These are phyloP conservation scores for Datnioides undecimradiatus DNA, from an alignment of 2,113 vertebrate genomes.

Conservation along the genomic window DNA sequence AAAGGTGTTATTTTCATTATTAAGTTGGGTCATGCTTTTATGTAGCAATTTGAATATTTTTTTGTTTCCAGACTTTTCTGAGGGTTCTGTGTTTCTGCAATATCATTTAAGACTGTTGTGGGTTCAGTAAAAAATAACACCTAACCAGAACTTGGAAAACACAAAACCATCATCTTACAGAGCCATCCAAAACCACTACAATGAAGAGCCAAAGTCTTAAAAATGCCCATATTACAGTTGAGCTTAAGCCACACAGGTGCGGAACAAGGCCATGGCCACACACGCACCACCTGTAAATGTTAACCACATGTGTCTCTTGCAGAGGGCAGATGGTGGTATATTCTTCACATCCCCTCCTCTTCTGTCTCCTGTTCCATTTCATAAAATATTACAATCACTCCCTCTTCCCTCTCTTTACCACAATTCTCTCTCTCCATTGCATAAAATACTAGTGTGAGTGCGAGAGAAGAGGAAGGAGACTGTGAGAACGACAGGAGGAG, in stretches of 20 bases:
- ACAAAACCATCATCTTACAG: slow-evolving; percentile 5
- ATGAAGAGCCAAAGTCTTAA: background rate
- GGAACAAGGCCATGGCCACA: slow-evolving; percentile 25
- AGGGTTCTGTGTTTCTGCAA: background rate
- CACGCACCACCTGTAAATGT: slow-evolving; percentile 48
- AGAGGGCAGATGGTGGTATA: slow-evolving; percentile 9
- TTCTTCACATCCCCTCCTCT: background rate
- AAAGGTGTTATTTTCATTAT: background rate
- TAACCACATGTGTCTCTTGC: slow-evolving; percentile 46
- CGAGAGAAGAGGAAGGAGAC: slow-evolving; percentile 22
- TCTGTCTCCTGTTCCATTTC: slow-evolving; percentile 35
- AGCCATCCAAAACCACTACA: background rate
- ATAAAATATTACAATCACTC: slow-evolving; percentile 32
- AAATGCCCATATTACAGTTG: background rate
- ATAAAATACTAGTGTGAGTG: background rate
- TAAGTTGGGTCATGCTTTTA: background rate
- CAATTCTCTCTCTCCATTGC: background rate
- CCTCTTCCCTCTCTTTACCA: background rate
- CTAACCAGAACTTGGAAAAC: slow-evolving; percentile 7
- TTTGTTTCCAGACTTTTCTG: background rate
- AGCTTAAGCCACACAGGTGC: slow-evolving; percentile 33
- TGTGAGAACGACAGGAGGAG: slow-evolving; percentile 30
- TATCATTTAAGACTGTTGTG: slow-evolving; percentile 5
- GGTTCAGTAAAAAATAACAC: slow-evolving; percentile 7
- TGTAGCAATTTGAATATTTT: background rate